Evolutionary conservation across 2,797 vertebrate species (phyloP), one percentile per base, ranked within the genome.

Genomic region (Lepus townsendii): DNA sequence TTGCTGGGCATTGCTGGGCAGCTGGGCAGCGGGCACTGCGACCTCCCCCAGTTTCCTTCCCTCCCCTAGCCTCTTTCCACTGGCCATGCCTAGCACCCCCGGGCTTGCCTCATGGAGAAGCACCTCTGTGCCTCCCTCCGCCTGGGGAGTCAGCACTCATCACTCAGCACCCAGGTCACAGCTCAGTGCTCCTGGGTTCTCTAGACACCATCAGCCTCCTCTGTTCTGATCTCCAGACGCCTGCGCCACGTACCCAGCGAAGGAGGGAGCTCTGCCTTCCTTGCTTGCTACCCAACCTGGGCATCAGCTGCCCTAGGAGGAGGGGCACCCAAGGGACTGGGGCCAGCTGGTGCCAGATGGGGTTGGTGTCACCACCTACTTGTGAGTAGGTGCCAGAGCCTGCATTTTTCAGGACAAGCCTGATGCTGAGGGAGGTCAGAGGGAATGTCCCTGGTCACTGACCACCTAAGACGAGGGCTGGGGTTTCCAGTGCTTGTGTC

Each of bases 281-380:
- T 63, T 68, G 17, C 42, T 47, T 88, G 22, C 47, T 85, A 35
- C 27, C 26, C 20, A 69, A 20, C 24, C 1, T 19, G 26, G 17
- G 10, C 1, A 38, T 27, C 1, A 10, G 3, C 52, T 72, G 10
- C 27, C 19, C 19, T n/a, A 20, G n/a, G 62, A 75, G 50, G 2
- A 7, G 2, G 11, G 14, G 17, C 32, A 20, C 47, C 47, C 22
- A 35, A 50, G 32, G 12, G 38, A 35, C 54, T 0, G 30, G 35
- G 17, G 35, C 71, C 75, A 54, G 14, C 5, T 0, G 20, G 17
- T 12, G 20, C 19, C 35, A 47, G 30, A 12, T 27, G 60, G 24
- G 5, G 4, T 32, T 1, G 2, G 10, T 3, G 2, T 32, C 6
- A 10, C 22, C 3, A 20, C 7, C 12, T 22, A 60, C 52, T 57